phyloP scores from a whole-genome alignment of 1,140 invertebrate genomes.

The Hestina assimilis region DNA sequence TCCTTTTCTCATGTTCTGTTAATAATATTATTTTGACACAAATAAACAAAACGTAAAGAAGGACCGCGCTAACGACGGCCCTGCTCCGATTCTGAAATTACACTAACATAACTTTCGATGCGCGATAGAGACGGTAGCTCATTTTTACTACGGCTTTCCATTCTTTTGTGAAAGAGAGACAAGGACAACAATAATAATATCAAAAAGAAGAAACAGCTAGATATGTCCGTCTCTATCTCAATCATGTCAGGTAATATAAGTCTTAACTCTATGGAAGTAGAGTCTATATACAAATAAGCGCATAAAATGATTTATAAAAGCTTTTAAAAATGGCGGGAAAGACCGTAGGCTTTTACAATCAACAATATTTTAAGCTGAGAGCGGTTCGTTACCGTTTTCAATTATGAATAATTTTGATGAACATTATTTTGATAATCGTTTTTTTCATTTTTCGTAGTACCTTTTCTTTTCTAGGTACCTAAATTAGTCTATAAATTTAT shows the following conservation, averaged over 20 bases:
- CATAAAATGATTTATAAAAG: conserved; percentile 26
- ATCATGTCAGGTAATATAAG: conserved; percentile 9
- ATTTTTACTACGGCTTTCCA: conserved; percentile 11
- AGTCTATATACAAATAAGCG: conserved; percentile 13
- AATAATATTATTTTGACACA: conserved; percentile 37
- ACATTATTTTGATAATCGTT: background rate
- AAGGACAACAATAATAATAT: conserved; percentile 48
- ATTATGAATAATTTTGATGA: conserved; percentile 2
- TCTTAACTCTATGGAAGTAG: background rate
- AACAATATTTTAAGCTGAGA: conserved; percentile 23
- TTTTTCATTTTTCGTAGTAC: no score
- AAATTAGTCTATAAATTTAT: no score
- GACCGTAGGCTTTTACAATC: conserved; percentile 20
- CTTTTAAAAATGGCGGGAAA: conserved; percentile 65
- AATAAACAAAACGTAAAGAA: conserved; percentile 43
- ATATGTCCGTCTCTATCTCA: conserved; percentile 32
- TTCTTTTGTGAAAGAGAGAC: conserved; percentile 24
- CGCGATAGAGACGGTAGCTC: conserved; percentile 24
- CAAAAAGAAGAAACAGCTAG: conserved; percentile 17
- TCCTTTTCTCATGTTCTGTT: conserved; percentile 39
- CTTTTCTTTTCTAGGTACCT: no score
- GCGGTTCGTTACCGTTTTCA: conserved; percentile 23
- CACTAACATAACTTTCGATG: conserved; percentile 41
- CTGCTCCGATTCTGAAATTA: conserved; percentile 30
- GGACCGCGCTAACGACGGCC: conserved; percentile 23